phyloP scores from a whole-genome alignment of 2,113 vertebrate species.

The Pygoscelis adeliae region DNA sequence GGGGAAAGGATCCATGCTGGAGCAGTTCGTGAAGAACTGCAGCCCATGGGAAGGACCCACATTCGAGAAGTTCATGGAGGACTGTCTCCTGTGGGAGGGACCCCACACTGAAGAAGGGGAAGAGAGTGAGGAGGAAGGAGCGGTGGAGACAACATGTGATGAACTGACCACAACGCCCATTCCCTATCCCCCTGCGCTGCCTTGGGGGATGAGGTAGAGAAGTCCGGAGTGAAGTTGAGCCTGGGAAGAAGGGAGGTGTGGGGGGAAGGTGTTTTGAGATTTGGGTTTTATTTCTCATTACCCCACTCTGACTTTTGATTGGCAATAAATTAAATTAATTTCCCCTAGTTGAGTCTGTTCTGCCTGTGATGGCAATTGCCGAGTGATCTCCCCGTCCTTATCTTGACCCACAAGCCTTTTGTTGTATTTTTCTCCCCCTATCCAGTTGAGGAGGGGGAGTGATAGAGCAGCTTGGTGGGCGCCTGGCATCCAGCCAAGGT shows the following conservation, averaged over 20 bases:
- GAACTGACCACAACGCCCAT: background rate
- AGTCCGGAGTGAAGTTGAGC: background rate
- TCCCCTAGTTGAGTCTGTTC: background rate
- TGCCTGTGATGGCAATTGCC: background rate
- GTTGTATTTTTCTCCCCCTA: background rate
- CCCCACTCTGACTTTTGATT: background rate
- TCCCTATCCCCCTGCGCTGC: accelerated
- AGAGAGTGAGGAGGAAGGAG: background rate
- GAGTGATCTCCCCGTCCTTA: background rate
- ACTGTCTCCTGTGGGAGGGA: background rate
- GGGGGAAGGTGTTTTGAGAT: background rate
- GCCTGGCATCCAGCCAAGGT: background rate
- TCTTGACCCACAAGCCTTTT: background rate
- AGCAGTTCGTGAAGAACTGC: background rate
- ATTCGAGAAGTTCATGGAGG: background rate
- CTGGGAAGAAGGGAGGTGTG: background rate
- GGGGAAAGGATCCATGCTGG: background rate
- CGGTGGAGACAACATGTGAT: background rate
- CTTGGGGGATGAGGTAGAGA: accelerated
- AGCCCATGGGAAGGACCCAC: background rate
- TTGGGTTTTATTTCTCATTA: background rate
- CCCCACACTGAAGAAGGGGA: background rate
- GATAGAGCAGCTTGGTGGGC: background rate
- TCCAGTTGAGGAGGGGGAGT: background rate
- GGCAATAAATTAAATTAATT: background rate